A percentile compares a stretch with the other conserved stretches of the same genome.
phyloP scores from a whole-genome alignment of 35 echinoderm and acorn worm species.

The Ophioderma brevispina region DNA sequence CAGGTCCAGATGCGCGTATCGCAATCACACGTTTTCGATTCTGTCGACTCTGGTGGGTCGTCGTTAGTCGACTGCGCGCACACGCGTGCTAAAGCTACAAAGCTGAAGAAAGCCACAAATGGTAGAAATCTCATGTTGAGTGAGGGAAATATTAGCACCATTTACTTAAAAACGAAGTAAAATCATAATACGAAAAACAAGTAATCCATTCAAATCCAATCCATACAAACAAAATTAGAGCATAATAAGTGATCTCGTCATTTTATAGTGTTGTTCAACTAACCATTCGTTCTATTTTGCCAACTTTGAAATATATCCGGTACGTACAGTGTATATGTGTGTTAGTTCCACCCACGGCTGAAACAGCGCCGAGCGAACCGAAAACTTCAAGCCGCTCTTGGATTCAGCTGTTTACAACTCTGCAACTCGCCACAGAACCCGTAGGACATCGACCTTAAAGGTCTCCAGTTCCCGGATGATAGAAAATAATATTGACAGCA shows the following conservation, averaged over 20 bases:
- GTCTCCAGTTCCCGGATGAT: not conserved
- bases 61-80: not conserved
- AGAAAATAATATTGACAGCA: not conserved
- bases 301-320: not conserved
- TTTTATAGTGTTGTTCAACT: not conserved
- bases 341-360: not conserved
- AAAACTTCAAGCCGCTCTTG: not conserved
- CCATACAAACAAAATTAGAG: not conserved
- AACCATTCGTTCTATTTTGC: not conserved
- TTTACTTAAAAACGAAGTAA: not conserved
- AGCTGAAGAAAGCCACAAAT: not conserved
- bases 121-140: not conserved
- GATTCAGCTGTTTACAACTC: not conserved
- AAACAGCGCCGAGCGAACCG: not conserved
- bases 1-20: not conserved
- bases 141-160: not conserved
- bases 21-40: not conserved
- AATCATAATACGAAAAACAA: not conserved
- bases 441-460: conserved; percentile 6
- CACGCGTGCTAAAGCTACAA: not conserved
- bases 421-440: not conserved
- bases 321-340: not conserved
- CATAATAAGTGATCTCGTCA: not conserved
- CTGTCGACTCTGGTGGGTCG: not conserved
- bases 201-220: not conserved